Conservation (phyloP, 1,140 invertebrate species). For the Neodiprion lecontei region DNA sequence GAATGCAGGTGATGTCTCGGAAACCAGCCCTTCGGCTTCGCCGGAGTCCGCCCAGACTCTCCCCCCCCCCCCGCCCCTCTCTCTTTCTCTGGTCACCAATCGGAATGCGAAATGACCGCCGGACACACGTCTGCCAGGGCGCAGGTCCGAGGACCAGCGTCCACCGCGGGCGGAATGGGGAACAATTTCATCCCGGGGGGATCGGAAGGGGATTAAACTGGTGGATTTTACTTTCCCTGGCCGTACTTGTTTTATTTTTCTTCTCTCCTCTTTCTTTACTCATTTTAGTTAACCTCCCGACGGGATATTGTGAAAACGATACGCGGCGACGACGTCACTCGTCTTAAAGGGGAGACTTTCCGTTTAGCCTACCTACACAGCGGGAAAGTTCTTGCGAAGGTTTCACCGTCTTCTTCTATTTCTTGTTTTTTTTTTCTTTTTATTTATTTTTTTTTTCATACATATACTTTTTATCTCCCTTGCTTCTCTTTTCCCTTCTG, state of each 20-base stretch:
- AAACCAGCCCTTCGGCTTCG: background rate
- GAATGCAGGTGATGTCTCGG: background rate
- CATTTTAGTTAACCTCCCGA: conserved; percentile 6
- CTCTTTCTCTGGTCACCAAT: conserved; percentile 14
- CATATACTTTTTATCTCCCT: conserved; percentile 19
- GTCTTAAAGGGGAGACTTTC: conserved; percentile 57
- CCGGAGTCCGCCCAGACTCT: background rate
- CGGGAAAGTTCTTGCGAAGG: conserved; percentile 43
- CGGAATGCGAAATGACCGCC: background rate
- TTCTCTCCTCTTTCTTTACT: conserved; percentile 10
- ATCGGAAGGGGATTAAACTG: background rate
- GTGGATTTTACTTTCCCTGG: background rate
- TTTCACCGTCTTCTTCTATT: conserved; percentile 31
- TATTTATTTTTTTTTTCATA: conserved; percentile 29
- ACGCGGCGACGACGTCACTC: conserved; percentile 27
- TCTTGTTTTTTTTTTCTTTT: conserved; percentile 26
- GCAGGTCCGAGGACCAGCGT: background rate
- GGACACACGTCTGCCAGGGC: background rate
- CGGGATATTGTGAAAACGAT: conserved; percentile 15
- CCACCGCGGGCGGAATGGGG: background rate
- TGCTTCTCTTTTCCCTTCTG: conserved; percentile 36
- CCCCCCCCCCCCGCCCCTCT: conserved; percentile 30
- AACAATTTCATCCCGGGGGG: background rate
- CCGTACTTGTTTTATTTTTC: conserved; percentile 5
- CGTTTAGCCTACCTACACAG: conserved; percentile 40